phyloP scores from a whole-genome alignment of 2,113 vertebrate genomes.

The Sebastes schlegelii region DNA sequence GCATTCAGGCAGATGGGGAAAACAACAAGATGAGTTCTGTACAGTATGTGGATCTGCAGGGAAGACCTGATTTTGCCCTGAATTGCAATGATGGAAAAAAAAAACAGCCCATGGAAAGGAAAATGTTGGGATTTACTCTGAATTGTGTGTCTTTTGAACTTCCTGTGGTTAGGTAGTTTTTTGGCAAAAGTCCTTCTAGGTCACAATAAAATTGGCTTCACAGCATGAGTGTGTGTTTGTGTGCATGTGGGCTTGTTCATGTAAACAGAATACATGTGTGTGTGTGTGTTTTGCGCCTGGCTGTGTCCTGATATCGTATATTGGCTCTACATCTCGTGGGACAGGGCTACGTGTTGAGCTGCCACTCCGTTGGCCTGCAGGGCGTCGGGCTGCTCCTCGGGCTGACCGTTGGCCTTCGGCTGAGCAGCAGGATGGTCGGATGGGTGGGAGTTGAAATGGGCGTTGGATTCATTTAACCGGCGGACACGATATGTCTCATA shows the following conservation, averaged over 20 bases:
- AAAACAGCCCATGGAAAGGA: background rate
- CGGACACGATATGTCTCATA: conserved; percentile 96
- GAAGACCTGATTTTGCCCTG: conserved; percentile 9
- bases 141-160: conserved; percentile 26
- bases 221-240: conserved; percentile 57
- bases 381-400: conserved; percentile 73
- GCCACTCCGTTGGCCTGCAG: conserved; percentile 86
- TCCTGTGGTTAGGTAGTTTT: conserved; percentile 32
- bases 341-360: conserved; percentile 85
- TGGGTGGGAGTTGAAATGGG: conserved; percentile 60
- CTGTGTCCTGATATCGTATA: conserved; percentile 36
- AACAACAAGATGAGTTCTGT: background rate
- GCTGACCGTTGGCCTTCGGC: conserved; percentile 77
- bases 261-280: conserved; percentile 51
- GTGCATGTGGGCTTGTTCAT: conserved; percentile 34
- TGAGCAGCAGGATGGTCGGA: conserved; percentile 71
- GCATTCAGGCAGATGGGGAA: background rate
- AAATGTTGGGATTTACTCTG: conserved; percentile 17
- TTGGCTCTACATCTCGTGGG: conserved; percentile 91
- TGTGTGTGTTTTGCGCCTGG: conserved; percentile 41
- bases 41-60: conserved; percentile 8
- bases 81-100: background rate
- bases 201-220: conserved; percentile 46
- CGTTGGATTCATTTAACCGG: conserved; percentile 91
- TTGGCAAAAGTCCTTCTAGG: conserved; percentile 31